A percentile compares a stretch with the other conserved stretches of the same genome.
These are phyloP conservation scores for Choreutis nemorana DNA, from an alignment of 2,888 invertebrate species.

Conservation along the genomic window DNA sequence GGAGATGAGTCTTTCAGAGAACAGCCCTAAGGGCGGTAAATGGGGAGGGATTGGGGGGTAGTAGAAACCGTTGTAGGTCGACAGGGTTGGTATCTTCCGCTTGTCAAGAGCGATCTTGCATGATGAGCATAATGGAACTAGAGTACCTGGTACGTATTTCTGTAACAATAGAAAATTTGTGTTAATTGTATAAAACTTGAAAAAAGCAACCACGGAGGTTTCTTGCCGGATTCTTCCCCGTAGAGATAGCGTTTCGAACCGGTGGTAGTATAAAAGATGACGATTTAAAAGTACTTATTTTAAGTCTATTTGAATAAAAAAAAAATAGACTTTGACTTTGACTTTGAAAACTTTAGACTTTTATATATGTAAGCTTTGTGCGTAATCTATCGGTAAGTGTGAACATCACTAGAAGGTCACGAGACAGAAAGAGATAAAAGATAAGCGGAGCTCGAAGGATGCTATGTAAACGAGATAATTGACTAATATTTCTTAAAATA, in stretches of 20 bases:
- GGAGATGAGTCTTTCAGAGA: conserved; percentile 17
- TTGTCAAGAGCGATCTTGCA: conserved; percentile 8
- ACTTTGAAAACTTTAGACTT: conserved; percentile 14
- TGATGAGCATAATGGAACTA: conserved; percentile 2
- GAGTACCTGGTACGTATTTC: conserved; percentile 3
- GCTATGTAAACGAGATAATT: too few species aligned
- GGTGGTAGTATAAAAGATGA: too few species aligned
- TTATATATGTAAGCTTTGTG: conserved; percentile 5
- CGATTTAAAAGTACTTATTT: too few species aligned
- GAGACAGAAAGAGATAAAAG: too few species aligned
- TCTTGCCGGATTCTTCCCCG: too few species aligned
- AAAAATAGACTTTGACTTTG: conserved; percentile 6
- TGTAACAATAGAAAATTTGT: conserved; percentile 2
- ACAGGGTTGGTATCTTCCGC: conserved; percentile 11
- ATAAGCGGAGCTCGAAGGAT: too few species aligned
- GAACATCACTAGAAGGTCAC: too few species aligned
- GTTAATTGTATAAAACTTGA: conserved; percentile 6
- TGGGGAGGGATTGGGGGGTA: conserved; percentile 17
- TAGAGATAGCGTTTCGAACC: too few species aligned
- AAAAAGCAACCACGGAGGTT: background rate
- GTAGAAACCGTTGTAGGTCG: conserved; percentile 17
- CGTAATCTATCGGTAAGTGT: too few species aligned
- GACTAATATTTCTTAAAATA: too few species aligned
- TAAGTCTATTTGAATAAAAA: too few species aligned
- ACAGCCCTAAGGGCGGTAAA: conserved; percentile 15